phyloP scores from a whole-genome alignment of 2,113 vertebrate genomes.

The Ceyx margarethae region DNA sequence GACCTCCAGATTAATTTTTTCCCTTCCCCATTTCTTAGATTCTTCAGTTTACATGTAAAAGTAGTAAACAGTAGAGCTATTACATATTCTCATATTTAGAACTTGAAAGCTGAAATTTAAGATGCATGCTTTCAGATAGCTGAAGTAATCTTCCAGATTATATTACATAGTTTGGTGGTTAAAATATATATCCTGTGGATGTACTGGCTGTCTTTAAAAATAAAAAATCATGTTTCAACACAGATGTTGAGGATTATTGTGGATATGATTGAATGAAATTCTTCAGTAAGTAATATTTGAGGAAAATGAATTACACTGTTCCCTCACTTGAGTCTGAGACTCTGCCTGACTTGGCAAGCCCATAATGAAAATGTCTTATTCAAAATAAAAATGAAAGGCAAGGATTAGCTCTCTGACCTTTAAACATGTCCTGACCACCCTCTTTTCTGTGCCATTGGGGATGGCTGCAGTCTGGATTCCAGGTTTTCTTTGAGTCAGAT shows the following conservation, averaged over 20 bases:
- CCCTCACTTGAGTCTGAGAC: background rate
- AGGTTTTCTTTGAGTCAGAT: background rate
- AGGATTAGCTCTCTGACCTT: background rate
- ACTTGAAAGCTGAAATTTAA: conserved; percentile 13
- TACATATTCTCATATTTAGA: background rate
- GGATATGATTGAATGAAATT: background rate
- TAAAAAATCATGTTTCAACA: background rate
- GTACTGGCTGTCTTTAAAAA: background rate
- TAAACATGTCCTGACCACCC: background rate
- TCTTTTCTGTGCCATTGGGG: background rate
- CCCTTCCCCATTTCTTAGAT: background rate
- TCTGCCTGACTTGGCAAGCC: background rate
- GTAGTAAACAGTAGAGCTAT: conserved; percentile 14
- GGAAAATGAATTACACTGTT: background rate
- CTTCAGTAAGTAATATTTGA: background rate
- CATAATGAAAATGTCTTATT: background rate
- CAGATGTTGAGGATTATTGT: background rate
- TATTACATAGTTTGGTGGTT: background rate
- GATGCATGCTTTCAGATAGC: background rate
- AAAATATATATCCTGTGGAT: background rate
- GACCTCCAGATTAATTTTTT: background rate
- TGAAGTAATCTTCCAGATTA: background rate
- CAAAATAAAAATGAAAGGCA: background rate
- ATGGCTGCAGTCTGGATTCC: background rate
- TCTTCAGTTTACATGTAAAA: background rate